Conservation (phyloP, 1,140 invertebrate species). For the Drosophila tristis region DNA sequence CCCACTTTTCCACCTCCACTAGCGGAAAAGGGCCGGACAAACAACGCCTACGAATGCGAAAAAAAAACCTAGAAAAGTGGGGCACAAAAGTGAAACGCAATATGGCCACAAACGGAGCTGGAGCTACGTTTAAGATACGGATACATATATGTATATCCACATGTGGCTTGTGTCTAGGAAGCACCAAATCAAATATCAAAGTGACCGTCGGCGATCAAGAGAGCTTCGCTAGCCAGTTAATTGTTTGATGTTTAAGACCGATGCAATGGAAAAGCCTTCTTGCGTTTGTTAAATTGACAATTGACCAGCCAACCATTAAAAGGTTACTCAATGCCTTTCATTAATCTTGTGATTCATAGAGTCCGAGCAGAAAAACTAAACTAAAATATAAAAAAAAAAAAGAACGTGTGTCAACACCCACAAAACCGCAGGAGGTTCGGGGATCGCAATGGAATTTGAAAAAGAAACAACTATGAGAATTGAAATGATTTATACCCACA, state of each 20-base stretch:
- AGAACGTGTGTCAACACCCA: slow-evolving; percentile 70
- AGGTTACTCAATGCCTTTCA: slow-evolving; percentile 37
- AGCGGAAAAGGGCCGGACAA: slow-evolving; percentile 44
- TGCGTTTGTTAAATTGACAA: slow-evolving; percentile 60
- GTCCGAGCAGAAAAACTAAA: slow-evolving; percentile 9
- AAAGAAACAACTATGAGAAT: slow-evolving; percentile 27
- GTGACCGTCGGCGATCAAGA: slow-evolving; percentile 29
- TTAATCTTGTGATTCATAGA: slow-evolving; percentile 70
- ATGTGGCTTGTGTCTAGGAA: slow-evolving; percentile 11
- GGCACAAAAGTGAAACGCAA: slow-evolving; percentile 78
- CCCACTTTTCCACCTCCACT: slow-evolving; percentile 53
- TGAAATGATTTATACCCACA: slow-evolving; percentile 62
- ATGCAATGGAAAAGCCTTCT: slow-evolving; percentile 44
- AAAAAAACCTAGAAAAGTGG: slow-evolving; percentile 49
- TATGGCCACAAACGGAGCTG: slow-evolving; percentile 68
- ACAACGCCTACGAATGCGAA: slow-evolving; percentile 55
- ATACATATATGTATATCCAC: slow-evolving; percentile 8
- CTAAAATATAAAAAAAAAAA: slow-evolving; percentile 23
- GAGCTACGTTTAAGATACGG: not conserved
- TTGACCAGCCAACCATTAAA: slow-evolving; percentile 6
- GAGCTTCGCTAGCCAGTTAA: slow-evolving; percentile 16
- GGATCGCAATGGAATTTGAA: slow-evolving; percentile 6
- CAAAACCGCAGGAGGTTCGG: slow-evolving; percentile 64
- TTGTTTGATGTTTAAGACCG: slow-evolving; percentile 47
- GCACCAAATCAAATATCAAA: slow-evolving; percentile 46